phyloP scores from a whole-genome alignment of 2,797 vertebrate genomes.

The Acanthopagrus latus region DNA sequence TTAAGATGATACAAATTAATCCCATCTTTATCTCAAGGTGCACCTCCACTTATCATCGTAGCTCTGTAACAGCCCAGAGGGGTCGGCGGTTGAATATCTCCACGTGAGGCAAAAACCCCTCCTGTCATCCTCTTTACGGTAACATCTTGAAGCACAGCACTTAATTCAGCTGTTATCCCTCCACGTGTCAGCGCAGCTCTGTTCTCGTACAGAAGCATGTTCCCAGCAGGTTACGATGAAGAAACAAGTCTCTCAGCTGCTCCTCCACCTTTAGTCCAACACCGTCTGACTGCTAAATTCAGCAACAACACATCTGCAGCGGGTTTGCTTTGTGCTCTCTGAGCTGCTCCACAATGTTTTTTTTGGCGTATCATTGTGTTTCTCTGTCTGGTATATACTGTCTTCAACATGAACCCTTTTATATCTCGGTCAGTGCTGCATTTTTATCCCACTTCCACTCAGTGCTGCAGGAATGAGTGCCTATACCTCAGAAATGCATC shows the following conservation, averaged over 20 bases:
- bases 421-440: no score
- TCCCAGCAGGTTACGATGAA: conserved; percentile 5
- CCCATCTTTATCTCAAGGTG: conserved; percentile 42
- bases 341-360: not conserved
- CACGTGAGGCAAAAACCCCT: not conserved
- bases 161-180: conserved; percentile 22
- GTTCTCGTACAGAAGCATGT: not conserved
- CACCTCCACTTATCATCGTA: conserved; percentile 14
- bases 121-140: not conserved
- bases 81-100: not conserved
- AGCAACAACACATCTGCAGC: not conserved
- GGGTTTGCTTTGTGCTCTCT: not conserved
- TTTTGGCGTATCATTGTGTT: no score
- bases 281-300: not conserved
- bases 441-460: no score
- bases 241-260: conserved; percentile 10
- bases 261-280: conserved; percentile 15
- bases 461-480: no score
- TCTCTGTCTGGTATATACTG: no score
- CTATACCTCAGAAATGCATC: no score
- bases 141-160: not conserved
- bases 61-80: conserved; percentile 10
- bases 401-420: no score
- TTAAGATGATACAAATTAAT: conserved; percentile 66
- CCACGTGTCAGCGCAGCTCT: not conserved